A percentile compares a stretch with the other conserved stretches of the same genome.
Evolutionary conservation across 2,113 vertebrate genomes (phyloP).

Genomic region (Plectropomus leopardus): DNA sequence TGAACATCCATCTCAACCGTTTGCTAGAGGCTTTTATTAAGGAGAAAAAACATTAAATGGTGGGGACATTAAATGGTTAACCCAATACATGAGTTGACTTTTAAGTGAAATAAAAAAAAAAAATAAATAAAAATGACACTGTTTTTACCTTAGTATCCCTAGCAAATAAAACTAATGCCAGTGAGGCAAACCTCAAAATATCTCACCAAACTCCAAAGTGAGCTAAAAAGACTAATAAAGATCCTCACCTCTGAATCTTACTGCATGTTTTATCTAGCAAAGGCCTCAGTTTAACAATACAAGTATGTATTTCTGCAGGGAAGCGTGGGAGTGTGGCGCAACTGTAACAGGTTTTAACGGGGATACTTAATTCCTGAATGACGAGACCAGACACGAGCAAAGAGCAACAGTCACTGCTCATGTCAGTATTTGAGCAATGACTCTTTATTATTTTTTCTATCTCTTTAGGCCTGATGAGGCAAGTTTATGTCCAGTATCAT

Average conservation of each 20-base stretch:
- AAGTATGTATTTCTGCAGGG: conserved; percentile 4
- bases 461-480: neutral
- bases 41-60: too few relatives aligned
- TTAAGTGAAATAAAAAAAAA: too few relatives aligned
- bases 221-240: neutral
- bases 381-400: conserved; percentile 68
- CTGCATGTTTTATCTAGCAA: conserved; percentile 21
- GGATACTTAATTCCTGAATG: conserved; percentile 55
- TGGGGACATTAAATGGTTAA: too few relatives aligned
- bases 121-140: too few relatives aligned
- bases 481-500: neutral
- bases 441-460: neutral
- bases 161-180: neutral
- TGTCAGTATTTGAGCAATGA: conserved; percentile 8
- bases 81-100: too few relatives aligned
- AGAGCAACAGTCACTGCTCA: conserved; percentile 4
- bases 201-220: too few relatives aligned
- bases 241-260: neutral
- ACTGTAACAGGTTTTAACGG: conserved; percentile 68
- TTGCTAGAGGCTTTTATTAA: too few relatives aligned
- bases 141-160: too few relatives aligned
- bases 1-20: too few relatives aligned
- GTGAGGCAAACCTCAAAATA: neutral
- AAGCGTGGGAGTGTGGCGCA: conserved; percentile 41
- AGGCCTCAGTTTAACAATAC: neutral